Percentiles rank a stretch among this genome's conserved stretches.
Conservation (phyloP, 2,888 invertebrate genomes). For the Archaeoteleia sp. region DNA sequence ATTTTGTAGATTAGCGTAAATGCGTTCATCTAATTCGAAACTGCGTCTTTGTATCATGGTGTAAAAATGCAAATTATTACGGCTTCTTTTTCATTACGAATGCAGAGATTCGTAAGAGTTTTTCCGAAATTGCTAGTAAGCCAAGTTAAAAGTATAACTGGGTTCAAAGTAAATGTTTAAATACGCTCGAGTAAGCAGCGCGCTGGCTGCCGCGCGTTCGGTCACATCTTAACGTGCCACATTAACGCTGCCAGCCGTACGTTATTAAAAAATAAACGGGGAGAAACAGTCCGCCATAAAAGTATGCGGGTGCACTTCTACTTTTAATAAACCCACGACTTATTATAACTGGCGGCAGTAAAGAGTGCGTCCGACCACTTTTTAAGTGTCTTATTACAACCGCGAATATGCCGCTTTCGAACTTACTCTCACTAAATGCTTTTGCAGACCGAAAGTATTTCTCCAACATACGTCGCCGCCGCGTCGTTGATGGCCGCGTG, state of each 20-base stretch:
- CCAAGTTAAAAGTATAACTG: too few relatives aligned
- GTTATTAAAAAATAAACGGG: slow-evolving; percentile 23
- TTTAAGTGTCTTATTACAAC: slow-evolving; percentile 43
- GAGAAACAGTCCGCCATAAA: slow-evolving; percentile 6
- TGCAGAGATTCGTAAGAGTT: too few relatives aligned
- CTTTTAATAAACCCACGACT: slow-evolving; percentile 45
- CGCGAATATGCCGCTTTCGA: not conserved
- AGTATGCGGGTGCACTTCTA: slow-evolving; percentile 11
- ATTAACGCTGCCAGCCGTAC: slow-evolving; percentile 2
- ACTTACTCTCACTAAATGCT: slow-evolving; percentile 2
- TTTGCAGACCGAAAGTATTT: not conserved
- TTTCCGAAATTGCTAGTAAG: too few relatives aligned
- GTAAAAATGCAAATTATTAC: too few relatives aligned
- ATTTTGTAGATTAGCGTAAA: too few relatives aligned
- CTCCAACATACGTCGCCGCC: not conserved
- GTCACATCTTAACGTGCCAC: not conserved
- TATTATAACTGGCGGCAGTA: slow-evolving; percentile 28
- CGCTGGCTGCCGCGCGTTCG: not conserved
- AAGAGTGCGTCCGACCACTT: slow-evolving; percentile 31
- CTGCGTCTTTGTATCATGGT: too few relatives aligned
- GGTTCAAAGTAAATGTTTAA: too few relatives aligned
- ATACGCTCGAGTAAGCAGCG: too few relatives aligned
- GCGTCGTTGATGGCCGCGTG: not conserved
- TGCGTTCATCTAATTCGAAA: too few relatives aligned
- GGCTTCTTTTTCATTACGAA: too few relatives aligned